phyloP scores from a whole-genome alignment of 2,888 invertebrate species.

The Troides aeacus region DNA sequence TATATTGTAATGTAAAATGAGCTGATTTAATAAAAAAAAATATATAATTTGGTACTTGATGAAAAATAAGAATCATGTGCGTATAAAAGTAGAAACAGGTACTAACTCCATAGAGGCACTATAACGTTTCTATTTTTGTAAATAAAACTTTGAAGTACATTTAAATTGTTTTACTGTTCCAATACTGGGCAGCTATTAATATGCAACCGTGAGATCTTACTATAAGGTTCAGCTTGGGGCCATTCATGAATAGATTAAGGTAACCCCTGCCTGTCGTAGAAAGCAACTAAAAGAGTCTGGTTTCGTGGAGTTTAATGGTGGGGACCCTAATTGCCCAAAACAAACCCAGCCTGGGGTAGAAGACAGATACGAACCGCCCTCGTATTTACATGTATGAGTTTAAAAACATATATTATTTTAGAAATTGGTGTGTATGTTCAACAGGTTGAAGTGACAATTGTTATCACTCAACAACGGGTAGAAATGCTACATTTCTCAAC shows the following conservation, averaged over 20 bases:
- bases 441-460: background rate
- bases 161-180: slow-evolving; percentile 17
- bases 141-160: slow-evolving; percentile 58
- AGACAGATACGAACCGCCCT: too few relatives aligned
- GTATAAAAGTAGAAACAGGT: slow-evolving; percentile 50
- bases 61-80: slow-evolving; percentile 57
- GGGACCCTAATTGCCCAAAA: too few relatives aligned
- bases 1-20: slow-evolving; percentile 10
- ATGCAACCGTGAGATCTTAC: slow-evolving; percentile 28
- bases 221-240: slow-evolving; percentile 30
- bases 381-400: too few relatives aligned
- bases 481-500: slow-evolving; percentile 21
- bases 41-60: slow-evolving; percentile 1
- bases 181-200: slow-evolving; percentile 24
- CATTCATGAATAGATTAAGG: too few relatives aligned
- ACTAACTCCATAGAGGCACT: slow-evolving; percentile 44
- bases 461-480: background rate
- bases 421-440: slow-evolving; percentile 46
- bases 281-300: too few relatives aligned
- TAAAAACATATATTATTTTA: slow-evolving; percentile 37
- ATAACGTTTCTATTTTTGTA: slow-evolving; percentile 72
- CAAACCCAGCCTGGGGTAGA: too few relatives aligned
- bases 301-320: too few relatives aligned
- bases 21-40: slow-evolving; percentile 6
- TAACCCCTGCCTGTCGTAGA: too few relatives aligned